These are phyloP conservation scores for Sparus aurata DNA, from an alignment of 2,797 vertebrate species.

Conservation along the genomic window DNA sequence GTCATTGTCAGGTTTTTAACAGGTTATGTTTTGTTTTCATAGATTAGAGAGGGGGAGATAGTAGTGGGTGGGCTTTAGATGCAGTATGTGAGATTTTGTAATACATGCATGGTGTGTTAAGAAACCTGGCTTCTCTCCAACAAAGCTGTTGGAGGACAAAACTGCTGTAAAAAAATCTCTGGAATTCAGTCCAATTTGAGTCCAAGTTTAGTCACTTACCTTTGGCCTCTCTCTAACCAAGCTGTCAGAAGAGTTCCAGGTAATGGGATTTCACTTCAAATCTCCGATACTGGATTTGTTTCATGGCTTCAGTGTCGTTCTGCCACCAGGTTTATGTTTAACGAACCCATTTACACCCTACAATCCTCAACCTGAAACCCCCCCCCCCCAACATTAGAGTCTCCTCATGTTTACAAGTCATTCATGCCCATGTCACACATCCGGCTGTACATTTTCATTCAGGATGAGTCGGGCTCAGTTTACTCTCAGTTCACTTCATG, in stretches of 20 bases:
- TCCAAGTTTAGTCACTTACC: slow-evolving; percentile 75
- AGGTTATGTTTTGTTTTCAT: slow-evolving; percentile 24
- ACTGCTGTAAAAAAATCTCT: slow-evolving; percentile 38
- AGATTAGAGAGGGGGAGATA: slow-evolving; percentile 19
- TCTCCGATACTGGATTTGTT: slow-evolving; percentile 90
- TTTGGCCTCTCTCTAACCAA: slow-evolving; percentile 89
- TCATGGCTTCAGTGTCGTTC: slow-evolving; percentile 88
- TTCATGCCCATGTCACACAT: slow-evolving; percentile 46
- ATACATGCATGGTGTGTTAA: slow-evolving; percentile 61
- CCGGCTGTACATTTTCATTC: slow-evolving; percentile 55
- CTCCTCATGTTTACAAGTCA: slow-evolving; percentile 38
- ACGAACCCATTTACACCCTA: slow-evolving; percentile 58
- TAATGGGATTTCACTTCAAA: slow-evolving; percentile 83
- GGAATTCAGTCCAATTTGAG: slow-evolving; percentile 45
- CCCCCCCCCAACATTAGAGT: slow-evolving; percentile 31
- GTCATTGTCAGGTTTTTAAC: slow-evolving; percentile 4
- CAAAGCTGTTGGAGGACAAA: slow-evolving; percentile 60
- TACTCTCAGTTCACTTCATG: slow-evolving; percentile 53
- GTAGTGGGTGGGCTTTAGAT: slow-evolving; percentile 40
- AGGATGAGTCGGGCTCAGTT: slow-evolving; percentile 50
- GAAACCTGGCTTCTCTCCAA: slow-evolving; percentile 61
- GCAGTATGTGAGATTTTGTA: slow-evolving; percentile 37
- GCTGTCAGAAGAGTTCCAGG: slow-evolving; percentile 90
- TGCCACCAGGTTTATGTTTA: slow-evolving; percentile 77
- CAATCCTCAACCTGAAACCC: slow-evolving; percentile 24